phyloP scores from a whole-genome alignment of 2,113 vertebrate species.

The Amphilophus citrinellus region DNA sequence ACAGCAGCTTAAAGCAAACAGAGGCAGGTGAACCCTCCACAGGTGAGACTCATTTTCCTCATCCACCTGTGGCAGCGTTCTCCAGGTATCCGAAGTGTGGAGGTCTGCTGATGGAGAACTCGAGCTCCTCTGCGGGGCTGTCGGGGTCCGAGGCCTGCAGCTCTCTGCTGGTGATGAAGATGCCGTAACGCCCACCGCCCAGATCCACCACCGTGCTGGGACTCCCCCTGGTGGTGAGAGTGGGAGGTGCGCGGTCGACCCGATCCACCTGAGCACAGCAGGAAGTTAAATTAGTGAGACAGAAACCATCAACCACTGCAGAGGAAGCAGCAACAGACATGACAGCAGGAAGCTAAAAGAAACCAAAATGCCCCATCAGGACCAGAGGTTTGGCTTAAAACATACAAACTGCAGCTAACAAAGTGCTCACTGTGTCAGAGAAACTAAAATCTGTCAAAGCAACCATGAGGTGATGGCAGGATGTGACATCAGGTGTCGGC shows the following conservation, averaged over 20 bases:
- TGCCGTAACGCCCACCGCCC: slow-evolving; percentile 46
- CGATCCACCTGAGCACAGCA: slow-evolving; percentile 67
- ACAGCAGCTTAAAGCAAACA: neutral
- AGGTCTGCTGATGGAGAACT: slow-evolving; percentile 71
- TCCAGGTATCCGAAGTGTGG: slow-evolving; percentile 78
- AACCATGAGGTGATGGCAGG: neutral
- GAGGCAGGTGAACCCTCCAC: neutral
- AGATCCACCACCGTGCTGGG: slow-evolving; percentile 69
- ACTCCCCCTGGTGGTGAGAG: slow-evolving; percentile 64
- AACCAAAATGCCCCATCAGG: neutral
- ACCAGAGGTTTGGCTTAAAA: too few relatives aligned
- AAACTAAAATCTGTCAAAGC: neutral
- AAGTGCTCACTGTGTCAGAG: neutral
- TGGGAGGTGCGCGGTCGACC: slow-evolving; percentile 74
- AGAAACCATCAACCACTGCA: neutral
- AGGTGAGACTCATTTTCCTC: neutral
- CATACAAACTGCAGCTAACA: neutral
- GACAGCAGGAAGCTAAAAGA: neutral
- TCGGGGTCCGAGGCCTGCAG: slow-evolving; percentile 67
- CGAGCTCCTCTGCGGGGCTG: slow-evolving; percentile 72
- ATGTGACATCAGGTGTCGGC: neutral
- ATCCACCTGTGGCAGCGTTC: slow-evolving; percentile 70
- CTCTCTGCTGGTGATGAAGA: slow-evolving; percentile 70
- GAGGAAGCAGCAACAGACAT: neutral
- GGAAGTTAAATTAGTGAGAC: neutral